Conservation (phyloP, 2,113 vertebrate species). For the Dryoscopus gambensis region DNA sequence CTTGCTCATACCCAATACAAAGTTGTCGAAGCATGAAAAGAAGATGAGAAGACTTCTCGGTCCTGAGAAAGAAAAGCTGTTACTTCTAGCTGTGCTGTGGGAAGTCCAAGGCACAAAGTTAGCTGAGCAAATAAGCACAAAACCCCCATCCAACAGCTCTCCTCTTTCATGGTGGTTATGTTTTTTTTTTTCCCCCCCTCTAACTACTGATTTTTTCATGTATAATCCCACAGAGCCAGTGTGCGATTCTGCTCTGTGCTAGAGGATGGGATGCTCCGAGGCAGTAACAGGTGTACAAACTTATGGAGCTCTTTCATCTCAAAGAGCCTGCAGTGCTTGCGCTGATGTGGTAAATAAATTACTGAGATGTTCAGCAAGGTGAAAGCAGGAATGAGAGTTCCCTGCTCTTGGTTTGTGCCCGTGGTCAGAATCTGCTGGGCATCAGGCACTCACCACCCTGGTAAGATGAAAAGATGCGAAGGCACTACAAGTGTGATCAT, state of each 20-base stretch:
- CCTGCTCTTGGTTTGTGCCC: not conserved
- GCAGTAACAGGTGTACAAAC: not conserved
- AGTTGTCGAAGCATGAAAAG: not conserved
- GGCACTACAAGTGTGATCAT: not conserved
- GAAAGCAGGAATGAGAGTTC: not conserved
- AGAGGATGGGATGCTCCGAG: not conserved
- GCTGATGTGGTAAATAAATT: not conserved
- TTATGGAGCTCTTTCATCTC: not conserved
- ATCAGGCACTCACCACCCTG: not conserved
- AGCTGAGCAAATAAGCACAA: not conserved
- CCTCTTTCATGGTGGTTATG: not conserved
- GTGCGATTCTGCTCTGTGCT: accelerated
- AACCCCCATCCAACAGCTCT: not conserved
- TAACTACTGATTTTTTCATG: not conserved
- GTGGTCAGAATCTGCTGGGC: not conserved
- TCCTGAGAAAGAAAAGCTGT: not conserved
- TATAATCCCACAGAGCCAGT: not conserved
- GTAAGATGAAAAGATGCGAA: not conserved
- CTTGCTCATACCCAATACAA: not conserved
- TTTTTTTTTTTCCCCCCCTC: accelerated
- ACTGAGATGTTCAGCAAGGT: not conserved
- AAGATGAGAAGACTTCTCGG: not conserved
- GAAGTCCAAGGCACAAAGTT: not conserved
- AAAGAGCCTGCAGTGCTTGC: not conserved
- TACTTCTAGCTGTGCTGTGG: not conserved